phyloP scores from a whole-genome alignment of 1,140 invertebrate genomes.

The Drosophila lowei region DNA sequence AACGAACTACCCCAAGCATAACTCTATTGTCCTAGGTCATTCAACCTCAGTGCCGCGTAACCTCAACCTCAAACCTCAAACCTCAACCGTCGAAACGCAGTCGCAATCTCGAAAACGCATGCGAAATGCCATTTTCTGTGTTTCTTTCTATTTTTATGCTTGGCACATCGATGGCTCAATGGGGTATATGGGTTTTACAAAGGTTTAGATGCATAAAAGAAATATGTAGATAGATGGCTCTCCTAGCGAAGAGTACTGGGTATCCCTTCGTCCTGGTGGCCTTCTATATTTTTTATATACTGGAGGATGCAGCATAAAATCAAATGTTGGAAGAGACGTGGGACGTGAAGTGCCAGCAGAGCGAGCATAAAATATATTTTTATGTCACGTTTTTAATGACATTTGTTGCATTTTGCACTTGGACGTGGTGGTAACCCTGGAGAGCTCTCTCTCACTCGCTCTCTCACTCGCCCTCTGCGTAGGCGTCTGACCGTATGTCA shows the following conservation, averaged over 20 bases:
- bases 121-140: conserved; percentile 65
- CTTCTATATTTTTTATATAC: conserved; percentile 50
- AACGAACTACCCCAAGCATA: conserved; percentile 75
- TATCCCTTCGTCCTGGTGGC: background rate
- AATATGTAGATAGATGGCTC: too few relatives aligned
- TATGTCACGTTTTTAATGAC: conserved; percentile 77
- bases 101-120: conserved; percentile 62
- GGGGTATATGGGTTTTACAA: background rate
- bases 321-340: conserved; percentile 9
- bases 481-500: conserved; percentile 33
- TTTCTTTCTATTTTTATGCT: conserved; percentile 39
- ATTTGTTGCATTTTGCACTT: conserved; percentile 78
- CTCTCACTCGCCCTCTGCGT: conserved; percentile 1
- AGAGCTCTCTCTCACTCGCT: background rate
- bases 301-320: conserved; percentile 52
- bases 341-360: conserved; percentile 20
- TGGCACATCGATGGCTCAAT: background rate
- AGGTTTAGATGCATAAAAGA: too few relatives aligned
- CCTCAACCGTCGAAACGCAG: conserved; percentile 28
- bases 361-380: conserved; percentile 73
- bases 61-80: conserved; percentile 48
- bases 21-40: conserved; percentile 80
- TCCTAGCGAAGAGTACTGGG: too few relatives aligned
- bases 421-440: conserved; percentile 12
- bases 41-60: conserved; percentile 59